Base-by-base conservation (phyloP, 2,113 vertebrate genomes). In the Dicrurus megarhynchus region DNA sequence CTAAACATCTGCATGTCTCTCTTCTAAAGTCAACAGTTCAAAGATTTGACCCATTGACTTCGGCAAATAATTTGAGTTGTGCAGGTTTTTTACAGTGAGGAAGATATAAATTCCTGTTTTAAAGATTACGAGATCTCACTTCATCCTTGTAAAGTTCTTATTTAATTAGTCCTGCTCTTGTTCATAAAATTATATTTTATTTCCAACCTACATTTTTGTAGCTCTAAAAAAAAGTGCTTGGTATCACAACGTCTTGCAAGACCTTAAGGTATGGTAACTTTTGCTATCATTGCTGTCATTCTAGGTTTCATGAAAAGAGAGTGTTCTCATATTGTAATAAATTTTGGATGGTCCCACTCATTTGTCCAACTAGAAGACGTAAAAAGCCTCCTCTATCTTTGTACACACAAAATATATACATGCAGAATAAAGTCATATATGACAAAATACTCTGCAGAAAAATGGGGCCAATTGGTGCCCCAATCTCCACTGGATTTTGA, bases 381-480 rank as follows among this genome's bases (percentile, higher is more conserved):
- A 75, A 71, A 75, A 22, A 74, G 1, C 20, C 9, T 44, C 7
- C 6, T n/a, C 9, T 56, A 0, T 33, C 7, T 76, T 55, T 39
- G 3, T 50, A 37, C 9, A 59, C 4, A 11, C 1, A 68, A 79
- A 49, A 49, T 26, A 78, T 7, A 17, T 11, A 27, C 7, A 12
- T 57, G 39, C 6, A 59, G 18, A 63, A 76, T 26, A 27, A 21
- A 76, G 12, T 13, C 12, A 79, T 47, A n/a, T 24, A 42, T 55
- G 16, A 7, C 8, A 50, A 63, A 73, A 59, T 21, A 7, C 41
- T 87, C n/a, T 64, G 12, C 13, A 32, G 27, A 5, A 28, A 76
- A 61, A 27, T 49, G n/a, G 37, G 1, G 4, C 2, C 23, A 39
- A 10, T 2, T 12, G 0, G 0, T 57, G 7, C 2, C 13, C 2